These are phyloP conservation scores for Lethocerus indicus DNA, from an alignment of 1,140 invertebrate species.

Conservation along the genomic window DNA sequence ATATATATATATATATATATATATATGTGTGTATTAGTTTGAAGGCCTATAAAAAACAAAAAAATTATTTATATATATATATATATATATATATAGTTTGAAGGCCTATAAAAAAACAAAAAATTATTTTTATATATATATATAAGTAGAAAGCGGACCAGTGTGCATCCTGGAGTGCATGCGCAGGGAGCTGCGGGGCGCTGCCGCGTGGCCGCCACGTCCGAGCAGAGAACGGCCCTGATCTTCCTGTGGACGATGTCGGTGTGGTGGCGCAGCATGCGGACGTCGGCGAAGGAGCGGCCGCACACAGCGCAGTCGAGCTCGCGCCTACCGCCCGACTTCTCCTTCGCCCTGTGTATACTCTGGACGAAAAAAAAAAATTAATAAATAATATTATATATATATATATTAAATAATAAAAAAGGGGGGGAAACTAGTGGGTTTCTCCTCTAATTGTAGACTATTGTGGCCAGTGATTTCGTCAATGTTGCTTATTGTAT, in stretches of 20 bases:
- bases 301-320: slow-evolving; percentile 39
- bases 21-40: not conserved
- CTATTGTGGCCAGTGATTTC: too few relatives aligned
- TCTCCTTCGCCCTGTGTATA: slow-evolving; percentile 18
- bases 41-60: not conserved
- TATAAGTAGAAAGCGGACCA: too few relatives aligned
- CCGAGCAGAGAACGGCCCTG: slow-evolving; percentile 48
- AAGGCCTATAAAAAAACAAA: not conserved
- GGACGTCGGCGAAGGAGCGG: slow-evolving; percentile 34
- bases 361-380: slow-evolving; percentile 14
- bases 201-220: slow-evolving; percentile 50
- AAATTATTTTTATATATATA: not conserved
- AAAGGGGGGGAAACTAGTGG: too few relatives aligned
- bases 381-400: too few relatives aligned
- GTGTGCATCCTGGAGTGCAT: slow-evolving; percentile 60
- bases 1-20: not conserved
- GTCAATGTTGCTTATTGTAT: too few relatives aligned
- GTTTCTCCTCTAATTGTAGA: too few relatives aligned
- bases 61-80: not conserved
- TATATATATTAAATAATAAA: too few relatives aligned
- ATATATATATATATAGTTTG: not conserved
- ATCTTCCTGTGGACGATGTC: slow-evolving; percentile 47
- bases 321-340: slow-evolving; percentile 13
- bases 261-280: slow-evolving; percentile 40
- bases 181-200: slow-evolving; percentile 40